phyloP scores from a whole-genome alignment of 2,797 vertebrate genomes.

The Chelon labrosus region DNA sequence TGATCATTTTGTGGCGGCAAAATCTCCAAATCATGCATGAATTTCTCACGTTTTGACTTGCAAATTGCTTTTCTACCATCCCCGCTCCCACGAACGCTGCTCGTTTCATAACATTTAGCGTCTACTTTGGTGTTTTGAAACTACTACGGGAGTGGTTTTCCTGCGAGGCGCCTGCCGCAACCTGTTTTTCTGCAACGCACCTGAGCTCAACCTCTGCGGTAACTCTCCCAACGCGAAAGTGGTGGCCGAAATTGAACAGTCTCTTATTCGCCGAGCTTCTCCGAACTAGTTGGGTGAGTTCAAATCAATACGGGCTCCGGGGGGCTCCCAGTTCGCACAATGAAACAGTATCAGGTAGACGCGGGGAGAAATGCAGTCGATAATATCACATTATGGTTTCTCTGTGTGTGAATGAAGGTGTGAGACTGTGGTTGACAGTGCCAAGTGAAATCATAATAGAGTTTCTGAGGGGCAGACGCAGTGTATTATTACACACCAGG shows the following conservation, averaged over 20 bases:
- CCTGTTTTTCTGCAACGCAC: slow-evolving; percentile 6
- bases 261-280: slow-evolving; percentile 44
- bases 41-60: not conserved
- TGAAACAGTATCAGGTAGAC: slow-evolving; percentile 70
- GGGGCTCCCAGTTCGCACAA: slow-evolving; percentile 58
- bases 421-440: slow-evolving; percentile 53
- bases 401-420: slow-evolving; percentile 63
- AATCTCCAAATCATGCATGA: not conserved
- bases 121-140: not conserved
- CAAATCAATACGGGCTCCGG: slow-evolving; percentile 67
- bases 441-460: slow-evolving; percentile 76
- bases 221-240: slow-evolving; percentile 37
- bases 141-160: not conserved
- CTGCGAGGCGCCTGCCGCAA: not conserved
- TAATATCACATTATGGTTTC: slow-evolving; percentile 70
- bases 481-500: slow-evolving; percentile 71
- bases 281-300: slow-evolving; percentile 58
- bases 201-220: slow-evolving; percentile 17
- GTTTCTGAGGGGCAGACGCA: slow-evolving; percentile 68
- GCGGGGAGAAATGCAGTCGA: slow-evolving; percentile 63
- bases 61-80: not conserved
- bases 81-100: not conserved
- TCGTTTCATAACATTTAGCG: not conserved
- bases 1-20: not conserved
- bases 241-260: slow-evolving; percentile 49